Percentiles rank a stretch among this genome's conserved stretches.
Conservation (phyloP, 2,797 vertebrate genomes). For the Artibeus jamaicensis region DNA sequence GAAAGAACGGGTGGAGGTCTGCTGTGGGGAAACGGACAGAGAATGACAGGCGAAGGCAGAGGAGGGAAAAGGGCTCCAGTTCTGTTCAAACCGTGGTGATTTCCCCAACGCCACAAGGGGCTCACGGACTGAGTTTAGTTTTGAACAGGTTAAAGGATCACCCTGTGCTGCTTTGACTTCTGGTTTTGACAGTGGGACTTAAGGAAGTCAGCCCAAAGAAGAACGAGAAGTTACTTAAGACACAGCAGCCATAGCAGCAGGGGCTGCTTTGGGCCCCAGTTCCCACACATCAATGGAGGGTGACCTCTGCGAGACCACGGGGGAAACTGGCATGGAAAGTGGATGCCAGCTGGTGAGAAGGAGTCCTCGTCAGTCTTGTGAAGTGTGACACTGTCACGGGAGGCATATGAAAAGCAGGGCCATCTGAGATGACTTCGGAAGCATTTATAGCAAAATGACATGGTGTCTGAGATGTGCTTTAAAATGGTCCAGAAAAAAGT, state of each 20-base stretch:
- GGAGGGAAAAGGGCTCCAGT: background rate
- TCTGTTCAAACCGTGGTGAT: background rate
- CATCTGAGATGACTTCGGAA: background rate
- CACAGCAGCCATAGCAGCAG: background rate
- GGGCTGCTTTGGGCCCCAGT: background rate
- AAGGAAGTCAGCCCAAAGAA: background rate
- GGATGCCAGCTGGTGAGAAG: background rate
- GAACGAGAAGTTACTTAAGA: too few relatives aligned
- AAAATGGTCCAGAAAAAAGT: background rate
- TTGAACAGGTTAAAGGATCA: background rate
- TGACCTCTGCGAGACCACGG: background rate
- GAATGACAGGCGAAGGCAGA: too few relatives aligned
- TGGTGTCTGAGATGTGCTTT: background rate
- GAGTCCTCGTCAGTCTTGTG: background rate
- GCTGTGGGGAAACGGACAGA: background rate
- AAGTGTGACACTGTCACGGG: background rate
- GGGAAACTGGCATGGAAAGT: background rate
- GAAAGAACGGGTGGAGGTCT: fast-evolving
- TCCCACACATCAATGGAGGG: background rate
- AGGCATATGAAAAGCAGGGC: background rate
- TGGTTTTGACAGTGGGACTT: background rate
- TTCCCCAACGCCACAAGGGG: background rate
- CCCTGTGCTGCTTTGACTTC: background rate
- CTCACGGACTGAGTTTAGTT: background rate
- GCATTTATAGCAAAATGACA: background rate